Evolutionary conservation across 2,888 invertebrate genomes (phyloP), one percentile per base, ranked within the genome.

Genomic region (Acanthosepion lycidas): DNA sequence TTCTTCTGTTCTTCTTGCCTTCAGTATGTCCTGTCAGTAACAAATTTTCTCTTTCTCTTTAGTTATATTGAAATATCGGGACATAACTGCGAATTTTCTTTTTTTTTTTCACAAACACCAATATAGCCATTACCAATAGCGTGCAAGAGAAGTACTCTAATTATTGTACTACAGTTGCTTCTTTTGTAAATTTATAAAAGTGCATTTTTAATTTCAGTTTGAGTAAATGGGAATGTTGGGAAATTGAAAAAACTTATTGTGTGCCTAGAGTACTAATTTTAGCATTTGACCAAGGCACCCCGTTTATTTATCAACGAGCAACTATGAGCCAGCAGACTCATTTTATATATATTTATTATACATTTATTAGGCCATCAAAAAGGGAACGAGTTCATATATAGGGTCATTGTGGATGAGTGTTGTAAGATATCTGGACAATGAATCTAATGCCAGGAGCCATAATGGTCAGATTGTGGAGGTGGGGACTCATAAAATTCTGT

Each of bases 401-500:
- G 78, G 33, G 78, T n/a, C n/a, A 78, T 78, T 78, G 59, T 59
- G 23, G 23, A 59, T 59, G 59, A 59, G 59, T 78, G 78, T n/a
- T n/a, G 78, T 33, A 78, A 78, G 78, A n/a, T 78, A 78, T 78
- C 78, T n/a, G n/a, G 78, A n/a, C 78, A n/a, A 78, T 78, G 78
- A 78, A 78, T 78, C 78, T 78, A 78, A 78, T 78, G 15, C 78
- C n/a, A 12, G 78, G 78, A 78, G n/a, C n/a, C 78, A 78, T 78
- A 78, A 78, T 78, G 59, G 59, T 59, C 59, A 59, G 59, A 23
- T 59, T 59, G 23, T 23, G n/a, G 78, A 23, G n/a, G 20, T 20
- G 78, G 78, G 78, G 78, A 9, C n/a, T 78, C 78, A n/a, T 78
- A 78, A 78, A 78, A 78, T 33, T n/a, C n/a, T 78, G n/a, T 78